Base-by-base conservation (phyloP, 2,113 vertebrate genomes). In the Romanogobio albipinnatus region DNA sequence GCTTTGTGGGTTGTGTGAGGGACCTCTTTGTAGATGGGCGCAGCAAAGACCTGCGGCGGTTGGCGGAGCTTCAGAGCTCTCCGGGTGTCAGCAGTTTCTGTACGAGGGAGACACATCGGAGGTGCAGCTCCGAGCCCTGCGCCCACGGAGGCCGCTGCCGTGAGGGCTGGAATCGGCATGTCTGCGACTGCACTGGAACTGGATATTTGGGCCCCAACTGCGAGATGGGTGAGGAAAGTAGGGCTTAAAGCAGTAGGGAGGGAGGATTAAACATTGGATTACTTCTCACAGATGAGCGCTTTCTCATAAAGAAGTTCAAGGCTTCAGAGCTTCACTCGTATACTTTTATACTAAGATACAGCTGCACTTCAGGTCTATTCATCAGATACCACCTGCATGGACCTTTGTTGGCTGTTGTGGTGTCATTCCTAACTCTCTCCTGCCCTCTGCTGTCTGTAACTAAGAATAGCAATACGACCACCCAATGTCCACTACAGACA, bases 161-260 rank as follows among this genome's bases (percentile, higher is more conserved):
- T 0, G 97, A 98, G 85, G 97, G 97, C 81, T 98, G 97, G 97
- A 98, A 98, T 93, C 96, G 97, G 15, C 96, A 97, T 76, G 88
- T 98, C 82, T 98, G 97, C 33, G 96, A 98, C 91, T 98, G 97
- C 90, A 90, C 95, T 0, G 95, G 95, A 39, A 98, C 96, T 0
- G 97, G 97, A 87, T 98, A 94, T 91, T 91, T 96, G 75, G 97
- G 97, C 13, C 91, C 92, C 83, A 95, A 92, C 92, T 97, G 97
- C 59, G 96, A 97, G 89, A 95, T 94, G 85, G 96, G 97, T 97
- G 89, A 92, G 96, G 70, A 24, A 66, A 74, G 84, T 58, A 59
- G 85, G 81, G 58, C 45, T 53, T 82, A 39, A 70, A 82, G 49
- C 64, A 56, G 29, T 19, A 2, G 53, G 33, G 53, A 51, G 49